A percentile compares a stretch with the other conserved stretches of the same genome.
These are phyloP conservation scores for Physocephala rufipes DNA, from an alignment of 2,888 invertebrate genomes.

Conservation along the genomic window DNA sequence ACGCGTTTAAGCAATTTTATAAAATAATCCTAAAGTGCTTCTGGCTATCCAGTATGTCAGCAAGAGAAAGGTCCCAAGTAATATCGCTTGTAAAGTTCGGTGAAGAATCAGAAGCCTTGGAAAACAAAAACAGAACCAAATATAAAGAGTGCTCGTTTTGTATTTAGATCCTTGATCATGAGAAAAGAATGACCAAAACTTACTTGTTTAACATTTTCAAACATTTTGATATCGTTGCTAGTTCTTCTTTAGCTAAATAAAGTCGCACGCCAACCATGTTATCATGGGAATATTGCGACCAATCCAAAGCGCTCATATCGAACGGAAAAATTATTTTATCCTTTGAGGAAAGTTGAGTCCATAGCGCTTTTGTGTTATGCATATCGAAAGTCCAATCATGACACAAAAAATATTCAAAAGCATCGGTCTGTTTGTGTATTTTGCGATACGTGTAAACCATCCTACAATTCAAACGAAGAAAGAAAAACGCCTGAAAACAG, in stretches of 20 bases:
- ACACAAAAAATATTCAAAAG: constrained; percentile 78
- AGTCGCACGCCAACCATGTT: constrained; percentile 79
- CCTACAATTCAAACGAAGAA: constrained; percentile 63
- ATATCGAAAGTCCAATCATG: constrained; percentile 78
- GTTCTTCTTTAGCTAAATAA: constrained; percentile 81
- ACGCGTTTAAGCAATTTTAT: too few relatives aligned
- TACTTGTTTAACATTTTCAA: constrained; percentile 71
- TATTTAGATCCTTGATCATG: too few relatives aligned
- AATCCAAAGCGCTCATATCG: constrained; percentile 75
- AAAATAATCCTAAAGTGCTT: constrained; percentile 7
- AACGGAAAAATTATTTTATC: constrained; percentile 75
- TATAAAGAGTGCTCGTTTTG: too few relatives aligned
- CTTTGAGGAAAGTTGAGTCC: constrained; percentile 61
- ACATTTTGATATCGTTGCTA: constrained; percentile 73
- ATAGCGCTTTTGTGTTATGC: constrained; percentile 68
- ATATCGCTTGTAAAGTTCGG: constrained; percentile 47
- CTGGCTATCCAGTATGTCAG: constrained; percentile 43
- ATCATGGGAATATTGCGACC: constrained; percentile 67
- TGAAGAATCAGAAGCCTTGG: constrained; percentile 54
- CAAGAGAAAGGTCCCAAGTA: constrained; percentile 45
- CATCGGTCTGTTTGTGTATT: constrained; percentile 79
- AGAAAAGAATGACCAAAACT: too few relatives aligned
- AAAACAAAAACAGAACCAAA: neutral
- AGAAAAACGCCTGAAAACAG: neutral
- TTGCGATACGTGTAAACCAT: constrained; percentile 81